These are phyloP conservation scores for Dromas ardeola DNA, from an alignment of 2,113 vertebrate genomes.

Conservation along the genomic window DNA sequence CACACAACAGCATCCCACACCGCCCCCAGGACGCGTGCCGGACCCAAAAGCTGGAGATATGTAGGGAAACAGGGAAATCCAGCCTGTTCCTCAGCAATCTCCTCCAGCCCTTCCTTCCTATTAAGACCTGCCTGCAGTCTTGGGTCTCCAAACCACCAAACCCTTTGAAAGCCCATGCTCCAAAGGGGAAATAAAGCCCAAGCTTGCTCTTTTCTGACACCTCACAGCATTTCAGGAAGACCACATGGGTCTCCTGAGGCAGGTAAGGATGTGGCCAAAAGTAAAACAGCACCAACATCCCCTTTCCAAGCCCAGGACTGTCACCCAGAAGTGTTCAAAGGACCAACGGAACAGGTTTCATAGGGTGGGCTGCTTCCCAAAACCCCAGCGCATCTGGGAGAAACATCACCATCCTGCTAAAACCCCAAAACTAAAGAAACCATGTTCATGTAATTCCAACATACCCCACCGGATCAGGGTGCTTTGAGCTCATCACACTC, in stretches of 20 bases:
- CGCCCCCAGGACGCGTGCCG: rapidly evolving
- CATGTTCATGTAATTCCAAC: rapidly evolving
- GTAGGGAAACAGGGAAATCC: neutral
- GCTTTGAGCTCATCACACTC: neutral
- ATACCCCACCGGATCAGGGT: rapidly evolving
- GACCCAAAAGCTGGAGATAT: neutral
- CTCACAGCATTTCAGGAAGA: neutral
- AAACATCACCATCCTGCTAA: neutral
- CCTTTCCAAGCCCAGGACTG: neutral
- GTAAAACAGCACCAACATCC: rapidly evolving
- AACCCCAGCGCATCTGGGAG: rapidly evolving
- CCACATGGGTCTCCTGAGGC: neutral
- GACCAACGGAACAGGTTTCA: rapidly evolving
- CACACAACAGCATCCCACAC: neutral
- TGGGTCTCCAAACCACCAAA: neutral
- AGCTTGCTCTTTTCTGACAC: neutral
- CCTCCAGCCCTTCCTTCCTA: neutral
- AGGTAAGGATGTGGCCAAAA: neutral
- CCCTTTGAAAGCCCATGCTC: neutral
- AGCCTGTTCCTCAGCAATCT: neutral
- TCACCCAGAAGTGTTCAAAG: neutral
- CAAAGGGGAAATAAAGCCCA: neutral
- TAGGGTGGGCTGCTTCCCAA: neutral
- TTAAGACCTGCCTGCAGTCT: neutral
- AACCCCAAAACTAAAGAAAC: neutral